A percentile compares a stretch with the other conserved stretches of the same genome.
Conservation (phyloP, 2,113 vertebrate genomes). For the Hystrix brachyura region DNA sequence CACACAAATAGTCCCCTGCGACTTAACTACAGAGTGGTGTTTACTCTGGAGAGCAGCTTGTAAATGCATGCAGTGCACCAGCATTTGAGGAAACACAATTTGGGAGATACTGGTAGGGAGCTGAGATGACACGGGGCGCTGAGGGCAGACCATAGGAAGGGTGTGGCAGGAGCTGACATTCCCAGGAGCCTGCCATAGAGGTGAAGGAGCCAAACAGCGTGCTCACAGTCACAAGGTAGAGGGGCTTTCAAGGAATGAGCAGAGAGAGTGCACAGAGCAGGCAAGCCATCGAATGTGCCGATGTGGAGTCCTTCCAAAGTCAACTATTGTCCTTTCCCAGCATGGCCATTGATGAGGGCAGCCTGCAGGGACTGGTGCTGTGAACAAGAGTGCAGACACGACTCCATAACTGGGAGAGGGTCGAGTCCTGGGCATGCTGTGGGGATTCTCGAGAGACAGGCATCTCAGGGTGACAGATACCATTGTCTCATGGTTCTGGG, state of each 20-base stretch:
- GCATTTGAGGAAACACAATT: not conserved
- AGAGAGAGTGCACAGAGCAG: not conserved
- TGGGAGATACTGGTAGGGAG: not conserved
- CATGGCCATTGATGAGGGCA: not conserved
- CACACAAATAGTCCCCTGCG: not conserved
- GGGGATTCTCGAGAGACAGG: not conserved
- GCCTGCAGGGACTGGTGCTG: not conserved
- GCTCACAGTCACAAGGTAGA: fast-evolving
- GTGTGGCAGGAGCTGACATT: not conserved
- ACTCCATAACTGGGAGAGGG: no score
- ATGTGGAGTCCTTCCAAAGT: not conserved
- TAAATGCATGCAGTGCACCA: not conserved
- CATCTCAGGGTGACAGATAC: not conserved
- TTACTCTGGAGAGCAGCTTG: not conserved
- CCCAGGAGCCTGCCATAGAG: not conserved
- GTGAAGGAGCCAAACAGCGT: not conserved
- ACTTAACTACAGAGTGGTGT: not conserved
- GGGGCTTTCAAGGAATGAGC: not conserved
- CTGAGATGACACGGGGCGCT: no score
- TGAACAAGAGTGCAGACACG: not conserved
- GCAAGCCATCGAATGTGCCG: not conserved
- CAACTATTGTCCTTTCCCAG: not conserved
- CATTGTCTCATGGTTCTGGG: not conserved
- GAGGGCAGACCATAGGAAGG: not conserved
- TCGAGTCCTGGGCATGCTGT: not conserved